Conservation (phyloP, 2,888 invertebrate genomes). For the Margaritifera margaritifera region DNA sequence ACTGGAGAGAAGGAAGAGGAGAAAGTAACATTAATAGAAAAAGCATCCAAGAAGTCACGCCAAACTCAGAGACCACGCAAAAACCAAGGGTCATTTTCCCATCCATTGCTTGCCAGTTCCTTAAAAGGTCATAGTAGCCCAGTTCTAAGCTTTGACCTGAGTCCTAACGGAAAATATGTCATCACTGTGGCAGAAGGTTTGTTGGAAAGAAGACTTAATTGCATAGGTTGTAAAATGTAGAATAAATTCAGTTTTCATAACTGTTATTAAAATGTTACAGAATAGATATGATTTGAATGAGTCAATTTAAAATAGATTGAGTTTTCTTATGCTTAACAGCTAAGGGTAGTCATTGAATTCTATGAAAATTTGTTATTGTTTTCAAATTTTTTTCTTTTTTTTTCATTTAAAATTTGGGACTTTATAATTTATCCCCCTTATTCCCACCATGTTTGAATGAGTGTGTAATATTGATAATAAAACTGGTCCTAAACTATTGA, state of each 20-base stretch:
- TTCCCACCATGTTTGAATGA: no score
- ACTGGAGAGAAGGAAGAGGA: slow-evolving; percentile 17
- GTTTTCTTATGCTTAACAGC: no score
- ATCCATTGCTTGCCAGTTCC: slow-evolving; percentile 86
- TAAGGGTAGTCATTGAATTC: no score
- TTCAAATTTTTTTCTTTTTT: no score
- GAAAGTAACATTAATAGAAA: slow-evolving; percentile 26
- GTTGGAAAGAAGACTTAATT: slow-evolving; percentile 43
- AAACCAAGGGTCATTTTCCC: slow-evolving; percentile 74
- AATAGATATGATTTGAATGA: no score
- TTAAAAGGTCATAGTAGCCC: slow-evolving; percentile 86
- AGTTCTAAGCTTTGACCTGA: slow-evolving; percentile 85
- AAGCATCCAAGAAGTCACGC: slow-evolving; percentile 42
- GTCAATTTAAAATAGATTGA: not conserved
- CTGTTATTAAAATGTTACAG: no score
- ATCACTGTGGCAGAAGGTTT: slow-evolving; percentile 89
- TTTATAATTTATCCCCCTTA: no score
- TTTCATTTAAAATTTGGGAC: no score
- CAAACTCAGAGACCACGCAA: slow-evolving; percentile 39
- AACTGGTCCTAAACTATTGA: no score
- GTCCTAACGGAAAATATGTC: slow-evolving; percentile 88
- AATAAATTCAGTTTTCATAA: no score
- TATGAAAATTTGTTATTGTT: no score
- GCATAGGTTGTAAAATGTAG: not conserved
- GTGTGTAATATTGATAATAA: no score